These are phyloP conservation scores for Falco rusticolus DNA, from an alignment of 2,797 vertebrate genomes.

Conservation along the genomic window DNA sequence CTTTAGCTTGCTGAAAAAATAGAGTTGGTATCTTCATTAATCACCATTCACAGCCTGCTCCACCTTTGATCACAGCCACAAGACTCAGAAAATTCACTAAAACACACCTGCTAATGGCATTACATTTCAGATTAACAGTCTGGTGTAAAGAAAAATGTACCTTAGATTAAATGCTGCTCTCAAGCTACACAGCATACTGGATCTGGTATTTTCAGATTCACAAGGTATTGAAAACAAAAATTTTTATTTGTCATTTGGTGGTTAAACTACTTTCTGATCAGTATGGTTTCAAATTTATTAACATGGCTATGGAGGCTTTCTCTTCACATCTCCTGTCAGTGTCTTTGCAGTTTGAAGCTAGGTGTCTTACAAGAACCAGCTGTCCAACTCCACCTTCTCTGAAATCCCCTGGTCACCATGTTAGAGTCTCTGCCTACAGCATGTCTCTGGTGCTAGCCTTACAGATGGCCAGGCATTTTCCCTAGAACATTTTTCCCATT, in stretches of 20 bases:
- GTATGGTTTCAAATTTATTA: neutral
- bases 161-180: neutral
- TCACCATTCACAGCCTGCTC: neutral
- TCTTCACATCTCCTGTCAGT: neutral
- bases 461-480: conserved; percentile 39
- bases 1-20: neutral
- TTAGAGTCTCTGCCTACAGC: neutral
- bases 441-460: conserved; percentile 26
- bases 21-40: neutral
- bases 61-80: neutral
- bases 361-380: neutral
- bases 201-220: neutral
- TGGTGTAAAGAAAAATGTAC: neutral
- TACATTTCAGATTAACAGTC: neutral
- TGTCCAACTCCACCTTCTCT: neutral
- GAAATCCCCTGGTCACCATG: neutral
- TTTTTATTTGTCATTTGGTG: neutral
- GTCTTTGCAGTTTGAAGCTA: neutral
- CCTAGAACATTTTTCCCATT: conserved; percentile 39
- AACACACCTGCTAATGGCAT: neutral
- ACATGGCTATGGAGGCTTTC: neutral
- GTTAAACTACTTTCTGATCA: neutral
- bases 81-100: neutral
- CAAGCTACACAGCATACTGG: neutral
- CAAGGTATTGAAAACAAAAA: neutral